These are phyloP conservation scores for Calidris pygmaea DNA, from an alignment of 2,113 vertebrate genomes.

Conservation along the genomic window DNA sequence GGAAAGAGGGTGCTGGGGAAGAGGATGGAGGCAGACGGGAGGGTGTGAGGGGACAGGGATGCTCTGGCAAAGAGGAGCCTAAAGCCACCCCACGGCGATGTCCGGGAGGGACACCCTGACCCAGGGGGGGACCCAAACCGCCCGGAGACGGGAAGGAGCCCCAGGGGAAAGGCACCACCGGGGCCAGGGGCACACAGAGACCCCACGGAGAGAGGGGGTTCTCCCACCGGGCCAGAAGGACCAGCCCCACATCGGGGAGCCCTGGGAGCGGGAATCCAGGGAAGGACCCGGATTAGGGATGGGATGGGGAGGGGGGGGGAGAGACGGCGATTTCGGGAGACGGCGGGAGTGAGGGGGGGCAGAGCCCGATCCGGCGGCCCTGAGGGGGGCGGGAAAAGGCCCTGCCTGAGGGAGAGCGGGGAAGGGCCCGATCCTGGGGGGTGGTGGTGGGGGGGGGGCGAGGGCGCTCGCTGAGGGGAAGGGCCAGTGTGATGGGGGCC, in stretches of 20 bases:
- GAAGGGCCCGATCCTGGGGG: no score
- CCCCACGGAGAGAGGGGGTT: background rate
- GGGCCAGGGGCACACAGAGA: background rate
- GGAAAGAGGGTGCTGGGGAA: background rate
- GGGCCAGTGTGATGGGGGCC: no score
- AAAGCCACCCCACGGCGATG: background rate
- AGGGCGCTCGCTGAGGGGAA: no score
- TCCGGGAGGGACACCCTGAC: background rate
- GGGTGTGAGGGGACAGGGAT: background rate
- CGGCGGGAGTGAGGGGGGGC: no score
- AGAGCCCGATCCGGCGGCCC: no score
- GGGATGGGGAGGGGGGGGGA: no score
- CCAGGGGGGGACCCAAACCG: accelerated
- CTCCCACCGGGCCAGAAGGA: background rate
- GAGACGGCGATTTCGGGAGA: background rate
- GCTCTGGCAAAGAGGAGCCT: background rate
- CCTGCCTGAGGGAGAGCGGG: no score
- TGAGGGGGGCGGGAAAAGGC: no score
- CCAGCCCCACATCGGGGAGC: background rate
- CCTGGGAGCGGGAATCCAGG: background rate
- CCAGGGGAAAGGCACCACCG: background rate
- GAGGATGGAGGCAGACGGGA: background rate
- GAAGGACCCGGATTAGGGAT: background rate
- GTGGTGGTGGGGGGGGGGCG: no score
- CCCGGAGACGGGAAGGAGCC: background rate